These are phyloP conservation scores for Pseudomyrmex flavicornis DNA, from an alignment of 1,140 invertebrate species.

Conservation along the genomic window DNA sequence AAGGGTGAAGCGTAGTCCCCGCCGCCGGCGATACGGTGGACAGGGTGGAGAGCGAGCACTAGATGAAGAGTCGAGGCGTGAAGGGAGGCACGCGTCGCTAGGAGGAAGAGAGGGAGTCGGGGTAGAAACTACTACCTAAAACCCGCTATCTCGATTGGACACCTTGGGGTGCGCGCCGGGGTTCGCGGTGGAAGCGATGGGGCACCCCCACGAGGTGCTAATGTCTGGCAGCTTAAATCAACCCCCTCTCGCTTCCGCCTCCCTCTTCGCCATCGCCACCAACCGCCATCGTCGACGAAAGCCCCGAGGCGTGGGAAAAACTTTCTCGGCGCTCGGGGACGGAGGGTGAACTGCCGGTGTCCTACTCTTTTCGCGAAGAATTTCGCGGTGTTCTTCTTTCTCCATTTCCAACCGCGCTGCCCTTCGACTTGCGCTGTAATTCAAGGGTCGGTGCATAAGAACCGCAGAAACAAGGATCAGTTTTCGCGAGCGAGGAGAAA, in stretches of 20 bases:
- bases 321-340: conserved; percentile 53
- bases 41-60: not conserved
- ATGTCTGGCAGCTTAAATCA: conserved; percentile 76
- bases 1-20: conserved; percentile 41
- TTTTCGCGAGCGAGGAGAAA: conserved; percentile 25
- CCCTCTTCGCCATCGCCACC: conserved; percentile 26
- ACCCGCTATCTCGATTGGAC: conserved; percentile 72
- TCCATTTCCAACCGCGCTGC: not conserved
- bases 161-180: conserved; percentile 61
- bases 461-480: conserved; percentile 54
- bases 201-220: conserved; percentile 72
- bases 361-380: conserved; percentile 25
- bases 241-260: conserved; percentile 26
- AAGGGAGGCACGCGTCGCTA: not conserved
- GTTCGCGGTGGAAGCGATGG: conserved; percentile 50
- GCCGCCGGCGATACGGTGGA: conserved; percentile 48
- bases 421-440: conserved; percentile 42
- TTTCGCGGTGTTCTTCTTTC: conserved; percentile 50
- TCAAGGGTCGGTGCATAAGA: conserved; percentile 56
- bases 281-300: conserved; percentile 44
- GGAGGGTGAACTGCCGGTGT: conserved; percentile 16
- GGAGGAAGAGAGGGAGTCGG: not conserved
- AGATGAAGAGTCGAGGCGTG: conserved; percentile 29
- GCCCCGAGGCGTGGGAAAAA: conserved; percentile 69
- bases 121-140: conserved; percentile 31